phyloP scores from a whole-genome alignment of 1,140 invertebrate genomes.

The Gonioctena quinquepunctata region DNA sequence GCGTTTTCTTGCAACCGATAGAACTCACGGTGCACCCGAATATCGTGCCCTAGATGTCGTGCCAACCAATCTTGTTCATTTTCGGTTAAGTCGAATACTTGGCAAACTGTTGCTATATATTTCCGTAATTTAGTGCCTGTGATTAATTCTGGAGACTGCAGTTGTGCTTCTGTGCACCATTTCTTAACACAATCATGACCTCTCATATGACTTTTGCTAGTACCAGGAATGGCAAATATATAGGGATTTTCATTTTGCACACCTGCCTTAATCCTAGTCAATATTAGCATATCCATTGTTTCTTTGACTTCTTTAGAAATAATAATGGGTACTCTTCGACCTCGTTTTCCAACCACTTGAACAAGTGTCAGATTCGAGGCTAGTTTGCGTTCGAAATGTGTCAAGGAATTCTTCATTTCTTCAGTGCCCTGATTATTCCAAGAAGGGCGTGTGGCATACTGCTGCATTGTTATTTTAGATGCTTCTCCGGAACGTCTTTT shows the following conservation, averaged over 20 bases:
- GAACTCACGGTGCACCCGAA: not conserved
- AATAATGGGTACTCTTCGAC: slow-evolving; percentile 6
- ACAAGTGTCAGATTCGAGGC: not conserved
- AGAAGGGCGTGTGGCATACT: not conserved
- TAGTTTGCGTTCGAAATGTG: not conserved
- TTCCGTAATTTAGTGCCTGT: slow-evolving; percentile 13
- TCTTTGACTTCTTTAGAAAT: not conserved
- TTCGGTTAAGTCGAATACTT: slow-evolving; percentile 4
- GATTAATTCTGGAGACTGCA: not conserved
- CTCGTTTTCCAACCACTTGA: slow-evolving; percentile 4
- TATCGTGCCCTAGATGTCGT: slow-evolving; percentile 11
- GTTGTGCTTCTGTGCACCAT: not conserved
- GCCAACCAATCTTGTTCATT: slow-evolving; percentile 14
- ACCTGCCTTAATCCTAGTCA: no score
- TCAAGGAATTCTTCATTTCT: not conserved
- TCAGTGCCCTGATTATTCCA: not conserved
- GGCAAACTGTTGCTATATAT: slow-evolving; percentile 13
- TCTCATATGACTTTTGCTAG: no score
- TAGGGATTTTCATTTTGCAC: no score
- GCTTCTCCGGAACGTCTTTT: no score
- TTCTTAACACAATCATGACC: not conserved
- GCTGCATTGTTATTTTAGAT: not conserved
- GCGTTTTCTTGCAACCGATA: slow-evolving; percentile 16
- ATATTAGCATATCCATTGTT: slow-evolving; percentile 1
- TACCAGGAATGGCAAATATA: no score